Percentiles rank a stretch among this genome's conserved stretches.
Evolutionary conservation across 2,888 invertebrate species (phyloP).

Genomic region (Trichogramma evanescens): DNA sequence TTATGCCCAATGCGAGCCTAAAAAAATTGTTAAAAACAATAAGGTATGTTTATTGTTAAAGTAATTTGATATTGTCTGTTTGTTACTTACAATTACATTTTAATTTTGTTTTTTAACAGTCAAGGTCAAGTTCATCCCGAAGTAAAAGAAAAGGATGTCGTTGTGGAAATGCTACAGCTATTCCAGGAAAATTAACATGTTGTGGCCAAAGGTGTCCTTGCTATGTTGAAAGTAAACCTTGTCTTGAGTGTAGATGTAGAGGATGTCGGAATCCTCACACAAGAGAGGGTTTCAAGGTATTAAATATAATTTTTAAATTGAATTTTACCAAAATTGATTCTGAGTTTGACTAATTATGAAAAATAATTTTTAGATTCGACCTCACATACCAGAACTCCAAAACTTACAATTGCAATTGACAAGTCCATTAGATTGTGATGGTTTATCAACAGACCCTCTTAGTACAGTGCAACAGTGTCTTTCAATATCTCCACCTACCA

Average conservation of each 20-base stretch:
- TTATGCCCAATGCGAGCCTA: conserved; percentile 40
- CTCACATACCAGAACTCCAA: conserved; percentile 62
- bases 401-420: conserved; percentile 53
- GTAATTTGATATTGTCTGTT: conserved; percentile 5
- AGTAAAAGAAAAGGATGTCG: conserved; percentile 70
- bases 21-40: conserved; percentile 43
- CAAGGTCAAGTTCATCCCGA: conserved; percentile 44
- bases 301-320: neutral
- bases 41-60: conserved; percentile 33
- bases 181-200: conserved; percentile 84
- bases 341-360: neutral
- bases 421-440: conserved; percentile 41
- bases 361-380: conserved; percentile 52
- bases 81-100: conserved; percentile 2
- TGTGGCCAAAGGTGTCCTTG: conserved; percentile 92
- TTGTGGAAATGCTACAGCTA: conserved; percentile 84
- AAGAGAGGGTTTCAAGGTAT: conserved; percentile 69
- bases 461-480: conserved; percentile 43
- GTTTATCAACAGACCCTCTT: conserved; percentile 35
- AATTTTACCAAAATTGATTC: neutral
- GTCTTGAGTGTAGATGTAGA: conserved; percentile 83
- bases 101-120: conserved; percentile 49
- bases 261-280: conserved; percentile 89
- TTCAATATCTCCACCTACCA: conserved; percentile 42
- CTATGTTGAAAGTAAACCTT: conserved; percentile 84